phyloP scores from a whole-genome alignment of 2,113 vertebrate species.

The Calidris pygmaea region DNA sequence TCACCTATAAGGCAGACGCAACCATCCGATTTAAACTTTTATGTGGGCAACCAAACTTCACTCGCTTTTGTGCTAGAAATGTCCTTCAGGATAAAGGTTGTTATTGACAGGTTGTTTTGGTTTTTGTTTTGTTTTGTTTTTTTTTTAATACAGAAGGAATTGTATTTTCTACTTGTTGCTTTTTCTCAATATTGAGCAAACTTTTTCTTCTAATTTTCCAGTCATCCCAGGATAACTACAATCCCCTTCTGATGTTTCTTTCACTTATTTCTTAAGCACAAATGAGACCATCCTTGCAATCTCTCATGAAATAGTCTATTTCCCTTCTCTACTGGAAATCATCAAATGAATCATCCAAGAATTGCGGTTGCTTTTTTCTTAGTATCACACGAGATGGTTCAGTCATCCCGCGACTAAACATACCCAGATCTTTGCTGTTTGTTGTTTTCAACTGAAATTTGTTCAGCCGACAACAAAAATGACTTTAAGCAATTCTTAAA shows the following conservation, averaged over 20 bases:
- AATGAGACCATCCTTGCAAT: neutral
- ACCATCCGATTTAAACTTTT: neutral
- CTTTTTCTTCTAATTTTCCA: neutral
- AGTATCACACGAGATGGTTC: neutral
- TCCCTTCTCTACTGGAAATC: neutral
- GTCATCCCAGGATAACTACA: neutral
- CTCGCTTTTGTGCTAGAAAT: neutral
- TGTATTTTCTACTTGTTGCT: neutral
- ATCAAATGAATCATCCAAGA: neutral
- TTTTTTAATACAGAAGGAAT: neutral
- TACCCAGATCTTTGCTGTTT: neutral
- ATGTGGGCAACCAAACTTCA: neutral
- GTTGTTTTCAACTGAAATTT: neutral
- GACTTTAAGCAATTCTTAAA: neutral
- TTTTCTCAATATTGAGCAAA: neutral
- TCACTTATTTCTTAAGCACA: neutral
- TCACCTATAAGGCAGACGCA: neutral
- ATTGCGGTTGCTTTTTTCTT: neutral
- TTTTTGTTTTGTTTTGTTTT: no score
- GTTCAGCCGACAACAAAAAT: neutral
- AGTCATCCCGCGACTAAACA: neutral
- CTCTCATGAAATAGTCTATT: neutral
- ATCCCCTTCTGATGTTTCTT: neutral
- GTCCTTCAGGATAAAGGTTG: neutral
- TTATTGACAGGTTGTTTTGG: neutral